Evolutionary conservation across 2,797 vertebrate species (phyloP), one percentile per base, ranked within the genome.

Genomic region (Aldrovandia affinis): DNA sequence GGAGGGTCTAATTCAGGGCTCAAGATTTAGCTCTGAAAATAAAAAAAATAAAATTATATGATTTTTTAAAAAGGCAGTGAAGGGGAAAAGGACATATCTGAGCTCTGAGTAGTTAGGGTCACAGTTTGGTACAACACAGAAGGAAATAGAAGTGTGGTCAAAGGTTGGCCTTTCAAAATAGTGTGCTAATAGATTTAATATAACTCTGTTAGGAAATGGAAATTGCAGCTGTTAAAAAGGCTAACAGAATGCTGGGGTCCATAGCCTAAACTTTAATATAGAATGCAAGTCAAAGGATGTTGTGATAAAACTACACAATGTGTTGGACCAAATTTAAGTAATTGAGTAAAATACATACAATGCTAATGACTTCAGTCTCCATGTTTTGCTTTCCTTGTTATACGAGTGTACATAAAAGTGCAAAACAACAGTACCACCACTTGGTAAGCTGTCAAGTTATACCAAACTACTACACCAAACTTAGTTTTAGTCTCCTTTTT

Each of bases 1-100:
- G 80, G 81, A 75, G 79, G 85, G 83, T 61, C 81, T 88, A 82
- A 86, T 86, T 86, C 78, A 81, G 78, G 57, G 81, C 44, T 87
- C 81, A 83, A 85, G 85, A 89, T 85, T 84, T 78, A 79, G 82
- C 86, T 86, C 50, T 65, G 78, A 81, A 83, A 83, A 81, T 83
- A 85, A 84, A 77, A 10, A 20, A 42, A 59, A 81, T 20, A 57
- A 33, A 55, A 57, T 39, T 39, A 81, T 30, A 39, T 61, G 28
- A 81, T 25, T 42, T 81, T 25, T 20, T 20, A 10, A 81, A 12
- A 20, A 39, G 20, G 18, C 18, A n/a, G 30, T 39, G 30, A 81
- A 42, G 54, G 33, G 30, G 15, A 33, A 42, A 55, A 36, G 63
- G 14, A 68, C 81, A 83, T 57, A 36, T 81, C 30, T 77, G 33